Percentiles rank a stretch among this genome's conserved stretches.
These are phyloP conservation scores for fruit fly (Drosophila melanogaster) DNA, from an alignment of 1,140 invertebrate genomes.

Conservation along the genomic window Release_6_plus_ISO1_MT NT_037436.4:21324501-21325000, in stretches of 20 bases:
- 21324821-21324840: slow-evolving; percentile 4
- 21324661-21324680: slow-evolving; percentile 72
- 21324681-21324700: slow-evolving; percentile 79
- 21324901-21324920: slow-evolving; percentile 30
- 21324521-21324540: too few relatives aligned
- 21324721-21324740: slow-evolving; percentile 53
- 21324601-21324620: not conserved
- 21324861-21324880: slow-evolving; percentile 34
- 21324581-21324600: not conserved
- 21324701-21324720: slow-evolving; percentile 47
- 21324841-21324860: slow-evolving; percentile 27
- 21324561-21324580: too few relatives aligned
- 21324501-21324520: too few relatives aligned
- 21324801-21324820: not conserved
- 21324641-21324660: slow-evolving; percentile 27
- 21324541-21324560: too few relatives aligned
- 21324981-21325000: slow-evolving; percentile 43
- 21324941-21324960: slow-evolving; percentile 4
- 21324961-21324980: slow-evolving; percentile 3
- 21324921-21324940: slow-evolving; percentile 18
- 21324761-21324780: slow-evolving; percentile 38
- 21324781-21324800: slow-evolving; percentile 14
- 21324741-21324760: slow-evolving; percentile 73
- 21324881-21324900: slow-evolving; percentile 22
- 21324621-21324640: not conserved